phyloP scores from a whole-genome alignment of 2,888 invertebrate genomes.

The Callyntrura guangdongensis region DNA sequence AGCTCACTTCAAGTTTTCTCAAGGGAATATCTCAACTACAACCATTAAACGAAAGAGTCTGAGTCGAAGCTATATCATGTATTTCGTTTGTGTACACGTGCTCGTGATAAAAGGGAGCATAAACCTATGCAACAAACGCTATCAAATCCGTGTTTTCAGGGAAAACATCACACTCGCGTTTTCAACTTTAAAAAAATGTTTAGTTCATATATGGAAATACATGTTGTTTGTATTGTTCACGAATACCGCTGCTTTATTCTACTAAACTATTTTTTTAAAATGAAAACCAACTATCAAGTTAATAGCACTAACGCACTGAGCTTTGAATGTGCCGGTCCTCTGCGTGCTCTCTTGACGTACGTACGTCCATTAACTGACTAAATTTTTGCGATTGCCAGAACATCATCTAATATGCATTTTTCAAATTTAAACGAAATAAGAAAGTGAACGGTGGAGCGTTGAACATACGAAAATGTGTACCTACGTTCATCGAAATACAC shows the following conservation, averaged over 20 bases:
- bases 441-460: constrained; percentile 38
- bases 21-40: not conserved
- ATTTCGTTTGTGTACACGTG: not conserved
- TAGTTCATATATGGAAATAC: not conserved
- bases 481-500: not conserved
- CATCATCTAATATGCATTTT: constrained; percentile 67
- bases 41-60: constrained; percentile 14
- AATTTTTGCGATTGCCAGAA: constrained; percentile 52
- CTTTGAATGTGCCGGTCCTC: not conserved
- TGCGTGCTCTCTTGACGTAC: constrained; percentile 12
- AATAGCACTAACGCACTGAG: not conserved
- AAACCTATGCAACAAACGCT: not conserved
- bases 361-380: constrained; percentile 60
- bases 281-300: constrained; percentile 23
- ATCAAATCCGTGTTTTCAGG: not conserved
- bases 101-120: constrained; percentile 12
- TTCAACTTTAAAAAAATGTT: not conserved
- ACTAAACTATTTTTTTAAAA: not conserved
- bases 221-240: not conserved
- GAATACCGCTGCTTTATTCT: not conserved
- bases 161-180: not conserved
- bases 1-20: constrained; percentile 8
- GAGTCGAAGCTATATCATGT: too few relatives aligned
- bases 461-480: not conserved
- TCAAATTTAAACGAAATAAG: constrained; percentile 33